phyloP scores from a whole-genome alignment of 1,140 invertebrate genomes.

The Drosophila serrata region DNA sequence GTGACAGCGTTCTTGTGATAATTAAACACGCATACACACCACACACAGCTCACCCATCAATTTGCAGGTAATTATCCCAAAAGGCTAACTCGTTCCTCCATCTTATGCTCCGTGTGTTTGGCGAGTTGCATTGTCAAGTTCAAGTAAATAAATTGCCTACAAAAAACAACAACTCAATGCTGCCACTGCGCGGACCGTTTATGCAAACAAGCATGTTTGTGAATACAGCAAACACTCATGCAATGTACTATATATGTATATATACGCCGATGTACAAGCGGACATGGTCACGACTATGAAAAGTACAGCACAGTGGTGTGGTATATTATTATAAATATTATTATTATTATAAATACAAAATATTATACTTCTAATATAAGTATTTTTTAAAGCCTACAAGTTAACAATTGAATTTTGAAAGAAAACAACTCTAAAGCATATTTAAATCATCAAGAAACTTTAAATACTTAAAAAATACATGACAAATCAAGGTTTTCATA shows the following conservation, averaged over 20 bases:
- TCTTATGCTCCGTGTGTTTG: constrained; percentile 41
- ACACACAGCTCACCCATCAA: constrained; percentile 19
- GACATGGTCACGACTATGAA: constrained; percentile 36
- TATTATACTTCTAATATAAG: neutral
- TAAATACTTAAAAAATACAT: neutral
- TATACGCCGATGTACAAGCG: no score
- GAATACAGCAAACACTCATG: constrained; percentile 17
- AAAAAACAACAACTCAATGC: constrained; percentile 13
- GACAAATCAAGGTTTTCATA: neutral
- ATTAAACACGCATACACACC: constrained; percentile 10
- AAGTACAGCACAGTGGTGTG: constrained; percentile 10
- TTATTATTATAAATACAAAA: neutral
- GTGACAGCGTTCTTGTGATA: constrained; percentile 23
- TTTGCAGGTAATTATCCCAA: constrained; percentile 38
- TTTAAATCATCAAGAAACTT: neutral
- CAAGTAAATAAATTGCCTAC: constrained; percentile 70
- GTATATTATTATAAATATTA: neutral
- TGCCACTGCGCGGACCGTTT: constrained; percentile 29
- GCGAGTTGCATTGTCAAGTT: constrained; percentile 72
- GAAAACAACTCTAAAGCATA: neutral
- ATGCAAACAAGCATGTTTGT: constrained; percentile 54
- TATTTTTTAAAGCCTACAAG: neutral
- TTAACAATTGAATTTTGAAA: neutral
- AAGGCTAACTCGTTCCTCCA: constrained; percentile 42
- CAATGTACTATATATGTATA: constrained; percentile 16